Percentiles rank a stretch among this genome's conserved stretches.
Conservation (phyloP, 2,113 vertebrate genomes). For the Xenotilapia longispinis region DNA sequence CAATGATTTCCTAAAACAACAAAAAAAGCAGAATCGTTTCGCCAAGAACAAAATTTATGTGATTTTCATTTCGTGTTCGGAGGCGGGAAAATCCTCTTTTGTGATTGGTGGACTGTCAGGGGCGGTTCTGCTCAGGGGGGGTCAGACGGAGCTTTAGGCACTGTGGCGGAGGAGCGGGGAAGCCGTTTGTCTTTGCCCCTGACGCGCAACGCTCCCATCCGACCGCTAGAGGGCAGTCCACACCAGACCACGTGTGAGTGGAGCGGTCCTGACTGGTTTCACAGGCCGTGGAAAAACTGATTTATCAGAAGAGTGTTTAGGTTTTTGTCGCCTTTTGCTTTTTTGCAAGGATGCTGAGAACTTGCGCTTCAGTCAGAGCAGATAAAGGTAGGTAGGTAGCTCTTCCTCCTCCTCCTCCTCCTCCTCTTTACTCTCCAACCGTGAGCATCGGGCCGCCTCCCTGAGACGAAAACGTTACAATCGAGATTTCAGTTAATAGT, state of each 20-base stretch:
- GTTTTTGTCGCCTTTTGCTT: conserved; percentile 3
- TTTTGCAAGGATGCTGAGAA: conserved; percentile 42
- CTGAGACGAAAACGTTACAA: conserved; percentile 69
- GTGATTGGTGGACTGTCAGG: conserved; percentile 21
- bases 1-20: conserved; percentile 14
- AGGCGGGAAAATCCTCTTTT: conserved; percentile 20
- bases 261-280: conserved; percentile 27
- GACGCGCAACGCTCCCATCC: conserved; percentile 31
- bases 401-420: conserved; percentile 46
- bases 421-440: conserved; percentile 44
- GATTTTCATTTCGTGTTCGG: background rate
- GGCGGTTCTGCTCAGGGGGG: background rate
- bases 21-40: conserved; percentile 10
- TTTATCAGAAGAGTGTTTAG: background rate
- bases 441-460: conserved; percentile 60
- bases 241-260: conserved; percentile 8
- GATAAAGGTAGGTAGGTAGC: conserved; percentile 44
- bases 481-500: conserved; percentile 56
- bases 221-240: conserved; percentile 46
- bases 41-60: background rate
- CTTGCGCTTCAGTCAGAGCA: conserved; percentile 37
- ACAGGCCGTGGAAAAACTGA: background rate
- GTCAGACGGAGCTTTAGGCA: conserved; percentile 61
- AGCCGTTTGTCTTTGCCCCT: conserved; percentile 30
- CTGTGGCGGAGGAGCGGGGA: conserved; percentile 9